phyloP scores from a whole-genome alignment of 2,888 invertebrate genomes.

The Meghimatium bilineatum region DNA sequence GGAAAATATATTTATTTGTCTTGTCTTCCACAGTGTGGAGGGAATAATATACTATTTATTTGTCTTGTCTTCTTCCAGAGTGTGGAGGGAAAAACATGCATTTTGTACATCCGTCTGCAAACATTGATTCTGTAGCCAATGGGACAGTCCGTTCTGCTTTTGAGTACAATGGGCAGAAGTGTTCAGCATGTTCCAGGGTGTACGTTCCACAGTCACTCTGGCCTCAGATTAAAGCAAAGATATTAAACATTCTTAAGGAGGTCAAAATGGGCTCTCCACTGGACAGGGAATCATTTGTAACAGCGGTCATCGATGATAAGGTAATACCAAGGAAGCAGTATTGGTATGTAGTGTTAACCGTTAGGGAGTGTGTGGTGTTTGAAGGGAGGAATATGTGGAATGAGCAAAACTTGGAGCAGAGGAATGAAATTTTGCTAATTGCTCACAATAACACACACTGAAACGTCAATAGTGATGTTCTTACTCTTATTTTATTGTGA shows the following conservation, averaged over 20 bases:
- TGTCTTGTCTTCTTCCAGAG: constrained; percentile 82
- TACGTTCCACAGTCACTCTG: constrained; percentile 95
- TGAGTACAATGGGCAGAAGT: constrained; percentile 97
- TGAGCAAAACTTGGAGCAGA: not conserved
- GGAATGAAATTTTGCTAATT: no score
- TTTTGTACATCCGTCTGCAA: constrained; percentile 94
- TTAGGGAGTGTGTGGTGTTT: not conserved
- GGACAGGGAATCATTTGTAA: constrained; percentile 87
- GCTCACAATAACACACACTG: no score
- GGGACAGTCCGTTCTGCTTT: constrained; percentile 93
- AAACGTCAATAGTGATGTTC: no score
- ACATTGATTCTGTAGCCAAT: constrained; percentile 87
- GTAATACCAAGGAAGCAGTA: no score
- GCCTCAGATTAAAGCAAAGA: constrained; percentile 83
- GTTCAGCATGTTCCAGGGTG: constrained; percentile 98
- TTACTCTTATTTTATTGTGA: no score
- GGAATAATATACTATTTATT: no score
- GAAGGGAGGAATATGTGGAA: no score
- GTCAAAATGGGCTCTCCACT: constrained; percentile 89
- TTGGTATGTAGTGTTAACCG: no score
- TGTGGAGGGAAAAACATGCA: constrained; percentile 99
- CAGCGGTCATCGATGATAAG: constrained; percentile 97
- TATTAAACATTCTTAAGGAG: constrained; percentile 83
- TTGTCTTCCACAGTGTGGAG: no score
- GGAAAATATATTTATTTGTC: no score